These are phyloP conservation scores for Gallinago undulata DNA, from an alignment of 2,113 vertebrate species.

Conservation along the genomic window DNA sequence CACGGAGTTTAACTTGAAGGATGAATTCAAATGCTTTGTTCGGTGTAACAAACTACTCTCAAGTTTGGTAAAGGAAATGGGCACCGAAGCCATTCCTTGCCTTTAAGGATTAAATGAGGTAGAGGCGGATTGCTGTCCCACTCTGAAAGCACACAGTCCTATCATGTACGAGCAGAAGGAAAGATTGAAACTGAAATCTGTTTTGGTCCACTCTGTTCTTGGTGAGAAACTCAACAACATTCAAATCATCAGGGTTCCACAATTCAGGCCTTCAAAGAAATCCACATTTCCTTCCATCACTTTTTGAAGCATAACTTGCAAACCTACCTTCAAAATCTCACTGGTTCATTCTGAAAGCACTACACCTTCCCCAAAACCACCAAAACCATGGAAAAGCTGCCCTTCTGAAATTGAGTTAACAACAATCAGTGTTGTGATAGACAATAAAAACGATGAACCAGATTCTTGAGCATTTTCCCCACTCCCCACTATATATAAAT, in stretches of 20 bases:
- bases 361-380: neutral
- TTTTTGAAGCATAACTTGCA: neutral
- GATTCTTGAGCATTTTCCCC: neutral
- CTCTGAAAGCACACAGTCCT: neutral
- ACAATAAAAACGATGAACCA: neutral
- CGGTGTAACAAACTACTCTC: neutral
- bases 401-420: neutral
- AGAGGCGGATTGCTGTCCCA: too few relatives aligned
- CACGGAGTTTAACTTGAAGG: neutral
- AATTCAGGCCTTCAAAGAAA: neutral
- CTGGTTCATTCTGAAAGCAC: neutral
- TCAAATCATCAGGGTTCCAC: neutral
- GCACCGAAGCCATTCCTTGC: neutral
- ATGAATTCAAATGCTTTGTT: neutral
- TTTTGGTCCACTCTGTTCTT: neutral
- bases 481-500: slow-evolving; percentile 1
- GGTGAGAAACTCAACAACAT: neutral
- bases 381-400: neutral
- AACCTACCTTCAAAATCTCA: neutral
- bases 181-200: neutral
- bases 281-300: neutral
- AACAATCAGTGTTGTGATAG: neutral
- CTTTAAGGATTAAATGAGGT: neutral
- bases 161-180: neutral
- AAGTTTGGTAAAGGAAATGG: neutral